These are phyloP conservation scores for Sprattus sprattus DNA, from an alignment of 2,113 vertebrate species.

Conservation along the genomic window DNA sequence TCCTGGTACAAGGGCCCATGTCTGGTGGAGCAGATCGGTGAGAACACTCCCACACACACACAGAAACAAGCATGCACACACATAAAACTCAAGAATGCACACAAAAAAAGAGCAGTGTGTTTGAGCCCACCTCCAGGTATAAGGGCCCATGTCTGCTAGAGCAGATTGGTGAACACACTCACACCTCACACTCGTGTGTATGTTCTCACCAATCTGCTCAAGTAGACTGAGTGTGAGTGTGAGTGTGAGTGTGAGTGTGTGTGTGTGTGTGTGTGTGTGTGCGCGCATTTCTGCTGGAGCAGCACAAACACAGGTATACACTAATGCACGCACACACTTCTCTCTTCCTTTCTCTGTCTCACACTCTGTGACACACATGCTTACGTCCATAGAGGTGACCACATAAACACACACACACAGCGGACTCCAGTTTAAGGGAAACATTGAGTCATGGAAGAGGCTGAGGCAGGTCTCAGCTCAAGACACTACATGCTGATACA, in stretches of 20 bases:
- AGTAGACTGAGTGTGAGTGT: too few relatives aligned
- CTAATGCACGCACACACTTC: too few relatives aligned
- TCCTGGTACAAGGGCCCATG: constrained; percentile 90
- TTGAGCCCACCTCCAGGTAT: background rate
- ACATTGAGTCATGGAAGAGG: too few relatives aligned
- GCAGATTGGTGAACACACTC: background rate
- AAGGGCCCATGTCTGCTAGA: background rate
- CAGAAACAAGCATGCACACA: background rate
- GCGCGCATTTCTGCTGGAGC: too few relatives aligned
- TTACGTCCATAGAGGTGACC: background rate
- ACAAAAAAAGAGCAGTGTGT: background rate
- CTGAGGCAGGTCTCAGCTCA: too few relatives aligned
- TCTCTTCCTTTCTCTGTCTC: too few relatives aligned
- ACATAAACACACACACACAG: background rate
- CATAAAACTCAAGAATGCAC: background rate
- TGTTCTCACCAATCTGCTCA: too few relatives aligned
- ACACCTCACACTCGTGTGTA: background rate
- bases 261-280: too few relatives aligned
- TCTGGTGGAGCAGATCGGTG: constrained; percentile 94
- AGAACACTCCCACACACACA: constrained; percentile 20
- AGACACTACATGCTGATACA: too few relatives aligned
- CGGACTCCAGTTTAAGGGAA: background rate
- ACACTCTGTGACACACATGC: background rate
- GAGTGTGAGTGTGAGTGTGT: too few relatives aligned
- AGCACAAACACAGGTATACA: too few relatives aligned